These are phyloP conservation scores for Ceratina australensis DNA, from an alignment of 1,140 invertebrate genomes.

Conservation along the genomic window DNA sequence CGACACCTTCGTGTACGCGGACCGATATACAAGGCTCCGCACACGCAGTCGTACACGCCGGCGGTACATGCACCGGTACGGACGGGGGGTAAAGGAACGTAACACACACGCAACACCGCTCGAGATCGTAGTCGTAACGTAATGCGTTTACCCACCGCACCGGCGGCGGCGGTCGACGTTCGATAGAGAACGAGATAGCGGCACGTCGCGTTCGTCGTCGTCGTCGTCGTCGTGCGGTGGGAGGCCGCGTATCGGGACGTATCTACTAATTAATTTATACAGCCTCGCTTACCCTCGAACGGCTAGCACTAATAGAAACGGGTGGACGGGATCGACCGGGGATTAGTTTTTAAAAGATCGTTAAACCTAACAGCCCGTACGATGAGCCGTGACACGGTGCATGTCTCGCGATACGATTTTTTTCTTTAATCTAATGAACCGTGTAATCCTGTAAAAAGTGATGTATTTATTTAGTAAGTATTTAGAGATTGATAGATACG, in stretches of 20 bases:
- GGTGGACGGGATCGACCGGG: conserved; percentile 11
- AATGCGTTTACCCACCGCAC: conserved; percentile 59
- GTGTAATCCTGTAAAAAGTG: no score
- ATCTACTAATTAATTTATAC: conserved; percentile 71
- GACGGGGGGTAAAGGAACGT: conserved; percentile 30
- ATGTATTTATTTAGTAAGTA: no score
- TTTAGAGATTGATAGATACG: no score
- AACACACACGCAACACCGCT: conserved; percentile 31
- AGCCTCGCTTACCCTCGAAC: conserved; percentile 45
- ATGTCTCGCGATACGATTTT: no score
- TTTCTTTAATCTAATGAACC: no score
- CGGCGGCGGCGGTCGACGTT: conserved; percentile 60
- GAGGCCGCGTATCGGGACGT: conserved; percentile 64
- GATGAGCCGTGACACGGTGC: no score
- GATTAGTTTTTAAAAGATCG: background rate
- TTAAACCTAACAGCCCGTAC: no score
- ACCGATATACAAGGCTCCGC: conserved; percentile 42
- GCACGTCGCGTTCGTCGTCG: conserved; percentile 40
- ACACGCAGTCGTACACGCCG: conserved; percentile 41
- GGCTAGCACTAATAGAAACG: conserved; percentile 63
- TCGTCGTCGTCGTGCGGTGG: conserved; percentile 52
- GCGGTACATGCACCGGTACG: conserved; percentile 45
- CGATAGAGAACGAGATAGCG: conserved; percentile 65
- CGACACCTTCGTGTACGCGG: conserved; percentile 56
- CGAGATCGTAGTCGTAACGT: conserved; percentile 39